Evolutionary conservation across 2,113 vertebrate species (phyloP).

Genomic region (Paradoxurus hermaphroditus): DNA sequence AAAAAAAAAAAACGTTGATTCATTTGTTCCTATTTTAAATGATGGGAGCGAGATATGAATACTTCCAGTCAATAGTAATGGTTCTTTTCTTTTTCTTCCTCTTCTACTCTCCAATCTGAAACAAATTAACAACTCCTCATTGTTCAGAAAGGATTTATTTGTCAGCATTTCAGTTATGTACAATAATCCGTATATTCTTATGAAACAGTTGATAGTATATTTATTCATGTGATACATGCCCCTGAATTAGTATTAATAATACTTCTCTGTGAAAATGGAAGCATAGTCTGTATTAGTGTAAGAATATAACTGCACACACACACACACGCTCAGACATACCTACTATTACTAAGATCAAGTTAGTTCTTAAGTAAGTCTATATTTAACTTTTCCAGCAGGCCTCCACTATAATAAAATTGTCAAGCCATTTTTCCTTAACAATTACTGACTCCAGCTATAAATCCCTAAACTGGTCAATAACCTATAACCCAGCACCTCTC

Average conservation of each 20-base stretch:
- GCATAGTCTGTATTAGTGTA: background rate
- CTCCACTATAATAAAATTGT: constrained; percentile 69
- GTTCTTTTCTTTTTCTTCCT: background rate
- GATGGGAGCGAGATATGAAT: background rate
- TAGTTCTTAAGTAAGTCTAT: constrained; percentile 16
- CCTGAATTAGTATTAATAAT: background rate
- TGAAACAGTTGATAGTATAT: background rate
- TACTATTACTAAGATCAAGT: background rate
- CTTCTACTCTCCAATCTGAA: background rate
- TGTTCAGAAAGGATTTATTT: background rate
- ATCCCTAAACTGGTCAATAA: constrained; percentile 78
- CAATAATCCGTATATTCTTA: background rate
- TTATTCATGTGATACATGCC: background rate
- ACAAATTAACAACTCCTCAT: background rate
- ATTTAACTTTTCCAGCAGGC: constrained; percentile 62
- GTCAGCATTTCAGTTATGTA: background rate
- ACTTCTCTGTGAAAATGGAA: background rate
- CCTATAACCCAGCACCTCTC: constrained; percentile 73
- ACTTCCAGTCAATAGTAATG: background rate
- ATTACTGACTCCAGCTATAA: constrained; percentile 71
- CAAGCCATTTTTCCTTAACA: constrained; percentile 71
- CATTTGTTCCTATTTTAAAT: background rate
- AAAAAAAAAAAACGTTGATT: too few relatives aligned
- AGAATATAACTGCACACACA: background rate
- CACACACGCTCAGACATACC: background rate